Conservation (phyloP, 2,888 invertebrate genomes). For the Spatulosminthurus flaviceps region DNA sequence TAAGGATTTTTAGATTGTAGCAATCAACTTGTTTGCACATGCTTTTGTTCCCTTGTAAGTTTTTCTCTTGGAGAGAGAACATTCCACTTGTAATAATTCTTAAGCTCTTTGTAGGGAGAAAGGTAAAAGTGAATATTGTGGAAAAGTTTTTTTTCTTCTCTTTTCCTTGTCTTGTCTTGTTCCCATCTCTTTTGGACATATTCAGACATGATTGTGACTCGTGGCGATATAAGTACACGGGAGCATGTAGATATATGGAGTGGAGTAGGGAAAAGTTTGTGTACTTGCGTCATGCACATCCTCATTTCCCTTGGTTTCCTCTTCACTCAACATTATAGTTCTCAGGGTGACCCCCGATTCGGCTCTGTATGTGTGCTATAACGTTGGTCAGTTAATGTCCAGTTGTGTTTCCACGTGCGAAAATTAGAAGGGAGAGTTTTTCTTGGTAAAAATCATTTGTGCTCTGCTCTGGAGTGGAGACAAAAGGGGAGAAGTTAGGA, state of each 20-base stretch:
- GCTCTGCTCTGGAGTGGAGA: background rate
- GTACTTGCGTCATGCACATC: slow-evolving; percentile 3
- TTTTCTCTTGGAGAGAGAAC: background rate
- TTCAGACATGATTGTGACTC: background rate
- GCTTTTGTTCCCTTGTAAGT: background rate
- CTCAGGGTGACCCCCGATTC: slow-evolving; percentile 1
- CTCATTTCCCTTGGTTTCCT: background rate
- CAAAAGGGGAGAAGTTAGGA: background rate
- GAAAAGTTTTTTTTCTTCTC: background rate
- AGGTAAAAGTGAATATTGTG: background rate
- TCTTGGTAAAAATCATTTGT: no score
- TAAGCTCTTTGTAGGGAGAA: background rate
- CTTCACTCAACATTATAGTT: background rate
- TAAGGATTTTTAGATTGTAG: slow-evolving; percentile 2
- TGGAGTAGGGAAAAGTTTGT: background rate
- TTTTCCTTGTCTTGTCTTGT: background rate
- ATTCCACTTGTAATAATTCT: background rate
- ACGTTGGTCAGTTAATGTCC: slow-evolving; percentile 3
- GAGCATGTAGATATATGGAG: background rate
- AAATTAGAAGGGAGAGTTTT: background rate
- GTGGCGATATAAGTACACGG: background rate
- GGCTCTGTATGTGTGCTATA: background rate
- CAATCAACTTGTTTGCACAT: slow-evolving; percentile 39
- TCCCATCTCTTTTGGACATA: background rate
- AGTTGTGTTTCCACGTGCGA: background rate